Base-by-base conservation (phyloP, 2,113 vertebrate species). In the Poecile atricapillus region DNA sequence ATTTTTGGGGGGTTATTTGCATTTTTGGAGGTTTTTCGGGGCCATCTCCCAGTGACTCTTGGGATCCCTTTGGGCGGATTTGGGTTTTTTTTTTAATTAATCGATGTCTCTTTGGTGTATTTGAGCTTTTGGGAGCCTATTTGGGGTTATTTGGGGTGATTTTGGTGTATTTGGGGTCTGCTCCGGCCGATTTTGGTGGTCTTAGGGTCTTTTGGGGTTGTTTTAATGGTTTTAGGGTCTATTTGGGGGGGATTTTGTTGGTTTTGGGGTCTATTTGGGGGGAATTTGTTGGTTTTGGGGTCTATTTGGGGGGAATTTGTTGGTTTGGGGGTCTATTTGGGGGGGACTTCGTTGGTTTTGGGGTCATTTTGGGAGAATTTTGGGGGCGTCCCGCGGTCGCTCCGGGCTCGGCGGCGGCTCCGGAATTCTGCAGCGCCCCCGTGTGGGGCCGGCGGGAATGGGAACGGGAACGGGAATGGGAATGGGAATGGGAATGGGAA, bases 391-490 rank as follows among this genome's bases (percentile, higher is more conserved):
- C 31, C 47, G 30, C 47, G 47, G 14, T 17, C 47, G 5, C 59
- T 8, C 19, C 37, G 47, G 35, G 58, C 7, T 6, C 59, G 30
- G 75, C 19, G 31, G 76, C 3, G 24, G 31, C 76, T 80, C 39
- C 62, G 63, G 77, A 80, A 31, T 80, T 80, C 77, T 80, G 77
- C 77, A 80, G 77, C 41, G 77, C 62, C 77, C 77, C 41, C 77
- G 50, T 80, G 77, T 80, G 77, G 77, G 33, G 62, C 3, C 33
- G 41, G 50, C 15, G 25, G n/a, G n/a, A n/a, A n/a, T n/a, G 59
- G 60, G 76, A 62, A 5, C 11, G 39, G 39, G 39, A 39, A 39
- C 12, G 11, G 39, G 39, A 39, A 39, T 8, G 39, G 39, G 39
- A 39, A 39, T 39, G 39, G 39, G 39, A 39, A 39, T 12, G 39